These are phyloP conservation scores for Gymnogyps californianus DNA, from an alignment of 2,113 vertebrate genomes.

Conservation along the genomic window DNA sequence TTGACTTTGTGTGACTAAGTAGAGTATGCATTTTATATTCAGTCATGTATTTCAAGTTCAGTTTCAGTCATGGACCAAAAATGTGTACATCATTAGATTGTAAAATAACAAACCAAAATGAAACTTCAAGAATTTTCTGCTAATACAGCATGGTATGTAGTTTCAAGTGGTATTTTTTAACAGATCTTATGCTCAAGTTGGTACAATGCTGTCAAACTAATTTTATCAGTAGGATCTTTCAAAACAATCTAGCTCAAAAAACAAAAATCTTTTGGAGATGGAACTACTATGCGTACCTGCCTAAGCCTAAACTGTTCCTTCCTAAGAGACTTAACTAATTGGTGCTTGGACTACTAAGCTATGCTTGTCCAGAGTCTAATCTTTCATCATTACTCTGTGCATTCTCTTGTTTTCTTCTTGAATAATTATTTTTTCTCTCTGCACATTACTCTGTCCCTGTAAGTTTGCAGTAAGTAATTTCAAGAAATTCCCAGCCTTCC, in stretches of 20 bases:
- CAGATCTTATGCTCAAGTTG: not conserved
- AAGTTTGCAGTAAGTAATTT: not conserved
- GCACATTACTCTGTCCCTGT: not conserved
- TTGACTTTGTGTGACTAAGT: not conserved
- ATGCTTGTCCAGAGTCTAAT: not conserved
- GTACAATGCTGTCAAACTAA: not conserved
- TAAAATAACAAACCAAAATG: not conserved
- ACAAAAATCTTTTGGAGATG: not conserved
- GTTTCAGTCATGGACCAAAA: not conserved
- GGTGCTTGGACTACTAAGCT: not conserved
- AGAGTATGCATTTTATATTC: not conserved
- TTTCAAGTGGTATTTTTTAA: not conserved
- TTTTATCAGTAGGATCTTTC: not conserved
- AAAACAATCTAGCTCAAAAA: not conserved
- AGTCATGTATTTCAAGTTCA: not conserved
- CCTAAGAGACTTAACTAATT: not conserved
- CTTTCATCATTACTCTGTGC: not conserved
- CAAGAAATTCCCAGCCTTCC: not conserved
- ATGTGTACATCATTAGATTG: not conserved
- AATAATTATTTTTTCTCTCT: not conserved
- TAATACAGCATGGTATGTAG: not conserved
- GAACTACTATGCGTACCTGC: not conserved
- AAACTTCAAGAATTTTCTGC: not conserved
- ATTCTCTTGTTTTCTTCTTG: not conserved
- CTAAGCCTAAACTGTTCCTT: not conserved